phyloP scores from a whole-genome alignment of 2,888 invertebrate genomes.

The Mimumesa dahlbomi region DNA sequence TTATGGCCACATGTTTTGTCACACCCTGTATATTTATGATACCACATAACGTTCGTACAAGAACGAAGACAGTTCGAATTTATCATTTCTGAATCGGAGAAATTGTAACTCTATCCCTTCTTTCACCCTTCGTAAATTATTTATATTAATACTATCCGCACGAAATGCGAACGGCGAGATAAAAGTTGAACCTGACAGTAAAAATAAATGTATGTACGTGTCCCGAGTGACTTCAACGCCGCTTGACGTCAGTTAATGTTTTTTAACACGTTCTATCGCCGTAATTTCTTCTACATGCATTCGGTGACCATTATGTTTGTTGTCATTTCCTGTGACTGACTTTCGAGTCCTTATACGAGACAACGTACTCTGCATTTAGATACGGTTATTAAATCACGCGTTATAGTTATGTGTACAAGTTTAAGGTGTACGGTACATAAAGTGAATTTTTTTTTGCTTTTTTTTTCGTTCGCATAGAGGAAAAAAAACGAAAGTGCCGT shows the following conservation, averaged over 20 bases:
- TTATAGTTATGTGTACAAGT: neutral
- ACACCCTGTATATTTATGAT: too few relatives aligned
- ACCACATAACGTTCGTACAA: too few relatives aligned
- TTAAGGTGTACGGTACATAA: too few relatives aligned
- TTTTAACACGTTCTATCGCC: slow-evolving; percentile 18
- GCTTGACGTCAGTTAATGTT: slow-evolving; percentile 49
- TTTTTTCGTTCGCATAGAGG: slow-evolving; percentile 9
- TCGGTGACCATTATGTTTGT: neutral
- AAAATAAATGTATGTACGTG: slow-evolving; percentile 31
- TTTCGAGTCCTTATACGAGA: slow-evolving; percentile 20
- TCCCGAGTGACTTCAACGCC: neutral
- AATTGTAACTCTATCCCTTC: too few relatives aligned
- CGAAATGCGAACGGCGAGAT: too few relatives aligned
- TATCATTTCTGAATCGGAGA: too few relatives aligned
- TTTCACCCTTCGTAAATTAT: too few relatives aligned
- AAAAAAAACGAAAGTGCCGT: slow-evolving; percentile 16
- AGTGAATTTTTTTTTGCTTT: too few relatives aligned
- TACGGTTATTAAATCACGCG: neutral
- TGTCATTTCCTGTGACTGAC: slow-evolving; percentile 20
- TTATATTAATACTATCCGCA: too few relatives aligned
- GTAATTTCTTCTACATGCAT: neutral
- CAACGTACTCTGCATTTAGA: neutral
- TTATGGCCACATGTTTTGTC: too few relatives aligned
- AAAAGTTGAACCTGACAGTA: too few relatives aligned
- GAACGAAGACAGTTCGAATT: too few relatives aligned